These are phyloP conservation scores for Epizoanthus rinbou DNA, from an alignment of 92 coral and sea anemone species.

Conservation along the genomic window DNA sequence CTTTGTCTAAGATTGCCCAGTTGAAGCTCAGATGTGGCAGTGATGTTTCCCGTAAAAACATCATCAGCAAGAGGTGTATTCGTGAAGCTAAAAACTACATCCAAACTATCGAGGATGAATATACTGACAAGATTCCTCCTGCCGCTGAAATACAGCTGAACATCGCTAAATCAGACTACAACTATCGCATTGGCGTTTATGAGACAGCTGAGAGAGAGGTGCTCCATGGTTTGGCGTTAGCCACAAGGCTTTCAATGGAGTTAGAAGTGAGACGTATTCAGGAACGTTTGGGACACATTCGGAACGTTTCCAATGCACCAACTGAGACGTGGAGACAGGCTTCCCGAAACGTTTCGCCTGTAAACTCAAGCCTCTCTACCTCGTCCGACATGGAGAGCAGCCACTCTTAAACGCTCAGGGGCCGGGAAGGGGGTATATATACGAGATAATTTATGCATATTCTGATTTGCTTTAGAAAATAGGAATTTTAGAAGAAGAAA, in stretches of 20 bases:
- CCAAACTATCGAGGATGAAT: background rate
- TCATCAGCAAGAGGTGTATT: background rate
- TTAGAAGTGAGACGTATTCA: background rate
- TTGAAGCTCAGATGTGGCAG: too few relatives aligned
- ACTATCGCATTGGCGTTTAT: conserved; percentile 5
- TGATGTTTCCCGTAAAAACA: background rate
- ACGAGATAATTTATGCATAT: too few relatives aligned
- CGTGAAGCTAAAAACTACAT: conserved; percentile 10
- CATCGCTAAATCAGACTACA: conserved; percentile 8
- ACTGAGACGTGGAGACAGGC: too few relatives aligned
- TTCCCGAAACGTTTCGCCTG: too few relatives aligned
- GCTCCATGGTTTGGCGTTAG: background rate
- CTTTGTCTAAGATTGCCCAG: too few relatives aligned
- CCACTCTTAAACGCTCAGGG: too few relatives aligned
- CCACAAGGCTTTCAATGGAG: background rate
- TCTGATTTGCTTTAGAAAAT: too few relatives aligned
- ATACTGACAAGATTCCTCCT: background rate
- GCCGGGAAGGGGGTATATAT: too few relatives aligned
- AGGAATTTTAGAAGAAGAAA: too few relatives aligned
- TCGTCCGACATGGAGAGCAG: too few relatives aligned
- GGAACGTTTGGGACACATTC: background rate
- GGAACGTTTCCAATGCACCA: too few relatives aligned
- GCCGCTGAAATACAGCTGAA: conserved; percentile 10
- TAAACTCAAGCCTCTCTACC: too few relatives aligned
- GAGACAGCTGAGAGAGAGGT: background rate